Evolutionary conservation across 2,888 invertebrate genomes (phyloP).

Genomic region (Dicranocentrus wangi): DNA sequence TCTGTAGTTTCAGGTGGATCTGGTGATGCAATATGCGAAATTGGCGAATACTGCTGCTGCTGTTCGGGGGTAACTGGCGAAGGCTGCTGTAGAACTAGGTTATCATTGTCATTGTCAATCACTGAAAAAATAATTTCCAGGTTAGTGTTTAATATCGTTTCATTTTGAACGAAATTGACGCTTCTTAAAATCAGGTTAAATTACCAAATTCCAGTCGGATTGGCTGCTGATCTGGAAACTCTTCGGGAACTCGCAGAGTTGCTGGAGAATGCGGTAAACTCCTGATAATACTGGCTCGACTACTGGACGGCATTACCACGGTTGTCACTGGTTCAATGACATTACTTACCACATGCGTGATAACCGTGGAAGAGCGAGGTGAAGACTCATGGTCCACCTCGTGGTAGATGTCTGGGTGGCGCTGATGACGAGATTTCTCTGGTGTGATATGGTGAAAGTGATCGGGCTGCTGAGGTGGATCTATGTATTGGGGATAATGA

Average conservation of each 20-base stretch:
- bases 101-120: constrained; percentile 36
- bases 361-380: constrained; percentile 29
- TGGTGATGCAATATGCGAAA: no score
- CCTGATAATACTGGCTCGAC: not conserved
- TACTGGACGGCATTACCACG: constrained; percentile 40
- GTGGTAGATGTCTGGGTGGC: not conserved
- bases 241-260: not conserved
- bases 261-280: not conserved
- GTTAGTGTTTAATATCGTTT: not conserved
- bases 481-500: no score
- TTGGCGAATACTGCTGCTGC: no score
- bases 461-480: not conserved
- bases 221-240: not conserved
- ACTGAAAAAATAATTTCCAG: constrained; percentile 27
- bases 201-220: constrained; percentile 46
- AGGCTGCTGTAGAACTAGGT: constrained; percentile 21
- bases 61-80: not conserved
- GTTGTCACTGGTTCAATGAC: constrained; percentile 45
- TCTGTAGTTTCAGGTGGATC: no score
- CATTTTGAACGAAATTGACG: no score
- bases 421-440: no score
- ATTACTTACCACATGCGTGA: constrained; percentile 45
- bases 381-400: constrained; percentile 7
- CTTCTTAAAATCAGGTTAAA: not conserved
- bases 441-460: not conserved